Percentiles rank a stretch among this genome's conserved stretches.
These are phyloP conservation scores for Tetramorium bicarinatum DNA, from an alignment of 2,888 invertebrate species.

Conservation along the genomic window DNA sequence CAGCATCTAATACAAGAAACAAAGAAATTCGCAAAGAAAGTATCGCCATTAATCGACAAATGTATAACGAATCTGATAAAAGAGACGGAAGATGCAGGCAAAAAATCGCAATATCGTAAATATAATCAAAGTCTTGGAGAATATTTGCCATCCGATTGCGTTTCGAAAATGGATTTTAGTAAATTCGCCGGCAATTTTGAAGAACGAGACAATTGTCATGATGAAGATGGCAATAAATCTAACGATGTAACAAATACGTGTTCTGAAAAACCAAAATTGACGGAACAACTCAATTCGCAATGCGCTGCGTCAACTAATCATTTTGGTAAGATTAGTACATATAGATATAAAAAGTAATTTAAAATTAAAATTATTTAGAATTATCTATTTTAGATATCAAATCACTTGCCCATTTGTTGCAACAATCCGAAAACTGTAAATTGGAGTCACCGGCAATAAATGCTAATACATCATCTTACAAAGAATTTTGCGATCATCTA, in stretches of 20 bases:
- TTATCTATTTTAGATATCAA: conserved; percentile 47
- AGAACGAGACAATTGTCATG: neutral
- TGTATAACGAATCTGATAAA: conserved; percentile 66
- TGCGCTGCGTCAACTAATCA: neutral
- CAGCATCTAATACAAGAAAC: conserved; percentile 63
- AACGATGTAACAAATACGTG: neutral
- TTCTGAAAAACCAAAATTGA: conserved; percentile 11
- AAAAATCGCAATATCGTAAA: conserved; percentile 10
- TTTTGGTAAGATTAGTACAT: conserved; percentile 18
- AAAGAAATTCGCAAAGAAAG: conserved; percentile 58
- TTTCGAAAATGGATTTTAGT: neutral
- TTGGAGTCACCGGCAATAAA: neutral
- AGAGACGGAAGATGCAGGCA: neutral
- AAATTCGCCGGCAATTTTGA: neutral
- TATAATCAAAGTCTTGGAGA: conserved; percentile 27
- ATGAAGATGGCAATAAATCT: neutral
- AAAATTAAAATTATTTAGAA: neutral
- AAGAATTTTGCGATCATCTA: conserved; percentile 65
- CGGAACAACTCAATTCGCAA: conserved; percentile 4
- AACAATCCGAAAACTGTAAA: conserved; percentile 5
- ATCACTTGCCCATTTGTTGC: conserved; percentile 48
- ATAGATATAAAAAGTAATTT: conserved; percentile 7
- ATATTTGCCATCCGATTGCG: neutral
- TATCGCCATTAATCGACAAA: conserved; percentile 70
- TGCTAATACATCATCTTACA: conserved; percentile 22